Conservation (phyloP, 2,888 invertebrate species). For the Agriopis leucophaearia region DNA sequence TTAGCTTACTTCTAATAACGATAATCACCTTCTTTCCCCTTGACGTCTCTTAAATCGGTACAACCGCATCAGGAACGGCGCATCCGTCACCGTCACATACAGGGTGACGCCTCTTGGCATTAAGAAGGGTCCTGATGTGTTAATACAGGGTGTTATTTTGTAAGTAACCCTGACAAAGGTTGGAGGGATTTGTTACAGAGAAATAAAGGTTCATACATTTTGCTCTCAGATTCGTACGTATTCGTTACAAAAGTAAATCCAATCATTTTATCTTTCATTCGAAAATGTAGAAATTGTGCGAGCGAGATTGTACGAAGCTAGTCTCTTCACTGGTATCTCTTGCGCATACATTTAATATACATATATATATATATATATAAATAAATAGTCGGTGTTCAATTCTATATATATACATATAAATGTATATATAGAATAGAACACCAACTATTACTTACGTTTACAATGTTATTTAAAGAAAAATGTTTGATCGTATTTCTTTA, state of each 20-base stretch:
- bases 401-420: no score
- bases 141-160: slow-evolving; percentile 32
- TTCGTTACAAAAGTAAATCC: no score
- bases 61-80: slow-evolving; percentile 31
- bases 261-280: not conserved
- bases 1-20: not conserved
- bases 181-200: slow-evolving; percentile 6
- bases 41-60: slow-evolving; percentile 7
- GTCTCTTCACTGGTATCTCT: no score
- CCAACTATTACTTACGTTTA: no score
- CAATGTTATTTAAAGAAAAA: no score
- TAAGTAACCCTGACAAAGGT: slow-evolving; percentile 14
- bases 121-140: slow-evolving; percentile 33
- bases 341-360: no score
- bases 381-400: no score
- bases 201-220: not conserved
- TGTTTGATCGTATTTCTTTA: no score
- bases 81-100: slow-evolving; percentile 35
- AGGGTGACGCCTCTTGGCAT: slow-evolving; percentile 32
- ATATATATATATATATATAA: no score
- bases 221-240: not conserved
- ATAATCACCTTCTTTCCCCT: not conserved
- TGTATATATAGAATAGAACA: no score
- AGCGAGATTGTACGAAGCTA: no score
- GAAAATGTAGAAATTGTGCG: no score